Percentiles rank a stretch among this genome's conserved stretches.
phyloP scores from a whole-genome alignment of 2,888 invertebrate genomes.

The Gymnosoma rotundatum region DNA sequence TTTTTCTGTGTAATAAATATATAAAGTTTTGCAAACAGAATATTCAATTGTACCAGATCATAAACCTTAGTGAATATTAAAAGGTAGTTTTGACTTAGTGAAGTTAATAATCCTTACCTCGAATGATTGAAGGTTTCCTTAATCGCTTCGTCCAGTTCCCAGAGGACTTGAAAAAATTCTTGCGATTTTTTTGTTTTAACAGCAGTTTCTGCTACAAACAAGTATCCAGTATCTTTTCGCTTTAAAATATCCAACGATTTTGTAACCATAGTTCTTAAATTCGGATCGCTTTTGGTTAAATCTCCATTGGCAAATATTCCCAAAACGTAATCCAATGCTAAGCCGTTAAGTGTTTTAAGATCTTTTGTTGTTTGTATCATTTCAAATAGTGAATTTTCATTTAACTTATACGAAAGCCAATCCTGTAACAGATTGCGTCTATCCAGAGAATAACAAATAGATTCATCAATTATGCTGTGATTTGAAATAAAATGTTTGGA shows the following conservation, averaged over 20 bases:
- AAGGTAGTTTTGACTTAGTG: no score
- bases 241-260: conserved; percentile 88
- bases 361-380: conserved; percentile 87
- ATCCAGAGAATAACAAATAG: conserved; percentile 87
- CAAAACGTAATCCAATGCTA: conserved; percentile 87
- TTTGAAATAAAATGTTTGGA: conserved; percentile 83
- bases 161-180: conserved; percentile 87
- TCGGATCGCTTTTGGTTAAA: conserved; percentile 84
- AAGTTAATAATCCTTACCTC: conserved; percentile 24
- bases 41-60: no score
- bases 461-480: conserved; percentile 84
- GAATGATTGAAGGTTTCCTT: conserved; percentile 83
- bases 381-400: conserved; percentile 83
- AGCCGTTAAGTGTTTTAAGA: conserved; percentile 84
- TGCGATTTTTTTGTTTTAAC: conserved; percentile 89
- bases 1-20: no score
- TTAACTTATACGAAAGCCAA: conserved; percentile 86
- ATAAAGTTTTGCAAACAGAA: no score
- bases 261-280: conserved; percentile 88
- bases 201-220: conserved; percentile 91
- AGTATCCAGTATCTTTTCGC: conserved; percentile 86
- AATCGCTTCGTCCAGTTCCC: conserved; percentile 90
- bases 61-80: no score
- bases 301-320: conserved; percentile 92
- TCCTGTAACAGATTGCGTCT: conserved; percentile 88